Percentiles rank a stretch among this genome's conserved stretches.
Conservation (phyloP, 37 sponge, comb jelly and placozoan species). For the Ephydatia muelleri region DNA sequence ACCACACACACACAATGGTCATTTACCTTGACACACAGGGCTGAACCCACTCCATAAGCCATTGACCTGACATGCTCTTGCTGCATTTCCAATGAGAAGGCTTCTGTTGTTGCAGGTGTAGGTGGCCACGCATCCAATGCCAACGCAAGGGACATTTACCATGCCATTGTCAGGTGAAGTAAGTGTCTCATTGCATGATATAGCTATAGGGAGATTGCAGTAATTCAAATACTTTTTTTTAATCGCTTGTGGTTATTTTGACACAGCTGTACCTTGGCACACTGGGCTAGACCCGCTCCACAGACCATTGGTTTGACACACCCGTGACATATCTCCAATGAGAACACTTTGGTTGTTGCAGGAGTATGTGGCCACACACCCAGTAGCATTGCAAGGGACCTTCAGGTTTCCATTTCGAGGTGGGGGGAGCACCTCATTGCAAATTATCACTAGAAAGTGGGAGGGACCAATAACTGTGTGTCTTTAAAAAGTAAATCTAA, state of each 20-base stretch:
- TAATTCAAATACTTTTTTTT: not conserved
- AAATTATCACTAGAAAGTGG: too few species aligned
- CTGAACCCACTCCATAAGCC: constrained; percentile 44
- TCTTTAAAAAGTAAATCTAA: too few species aligned
- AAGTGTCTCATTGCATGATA: constrained; percentile 7
- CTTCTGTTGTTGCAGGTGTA: constrained; percentile 45
- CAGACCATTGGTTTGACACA: constrained; percentile 44
- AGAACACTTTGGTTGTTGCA: constrained; percentile 45
- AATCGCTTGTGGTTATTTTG: not conserved
- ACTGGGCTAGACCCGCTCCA: constrained; percentile 63
- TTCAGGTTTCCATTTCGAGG: constrained; percentile 23
- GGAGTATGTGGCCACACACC: constrained; percentile 40
- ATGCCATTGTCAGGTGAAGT: constrained; percentile 34
- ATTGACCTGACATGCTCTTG: constrained; percentile 44
- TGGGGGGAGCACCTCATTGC: not conserved
- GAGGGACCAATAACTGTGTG: too few species aligned
- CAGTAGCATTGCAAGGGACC: constrained; percentile 1
- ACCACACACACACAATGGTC: not conserved
- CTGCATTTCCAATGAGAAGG: constrained; percentile 1
- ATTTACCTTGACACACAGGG: not conserved
- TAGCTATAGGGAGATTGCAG: not conserved
- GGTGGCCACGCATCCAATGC: constrained; percentile 27
- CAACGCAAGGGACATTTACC: not conserved
- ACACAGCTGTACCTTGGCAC: constrained; percentile 40
- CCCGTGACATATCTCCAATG: constrained; percentile 33